Conservation (phyloP, 2,797 vertebrate species). For the Bryconaethiops microstoma region DNA sequence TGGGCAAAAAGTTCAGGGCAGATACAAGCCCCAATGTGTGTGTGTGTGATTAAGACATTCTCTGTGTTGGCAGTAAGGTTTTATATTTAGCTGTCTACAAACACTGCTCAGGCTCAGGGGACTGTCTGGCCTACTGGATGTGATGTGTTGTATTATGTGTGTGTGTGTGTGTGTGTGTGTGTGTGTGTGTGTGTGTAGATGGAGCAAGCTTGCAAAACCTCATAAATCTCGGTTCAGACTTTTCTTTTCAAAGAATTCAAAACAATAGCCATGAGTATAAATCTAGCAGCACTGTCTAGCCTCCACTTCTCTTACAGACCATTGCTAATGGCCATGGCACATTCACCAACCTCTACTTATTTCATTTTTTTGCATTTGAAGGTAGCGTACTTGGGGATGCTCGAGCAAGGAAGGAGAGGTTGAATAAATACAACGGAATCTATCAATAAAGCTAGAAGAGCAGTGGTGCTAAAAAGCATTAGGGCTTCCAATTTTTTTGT, state of each 20-base stretch:
- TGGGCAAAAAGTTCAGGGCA: neutral
- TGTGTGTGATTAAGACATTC: conserved; percentile 66
- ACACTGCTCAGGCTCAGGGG: conserved; percentile 55
- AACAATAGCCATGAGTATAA: conserved; percentile 75
- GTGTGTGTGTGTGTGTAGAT: conserved; percentile 32
- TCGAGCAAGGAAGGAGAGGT: neutral
- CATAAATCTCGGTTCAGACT: conserved; percentile 63
- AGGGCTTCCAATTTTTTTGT: no score
- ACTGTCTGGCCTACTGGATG: conserved; percentile 57
- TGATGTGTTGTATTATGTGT: conserved; percentile 9
- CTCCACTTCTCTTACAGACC: conserved; percentile 67
- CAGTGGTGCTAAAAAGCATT: no score
- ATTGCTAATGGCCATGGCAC: conserved; percentile 63
- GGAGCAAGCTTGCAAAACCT: conserved; percentile 60
- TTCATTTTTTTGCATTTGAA: conserved; percentile 55
- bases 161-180: conserved; percentile 37
- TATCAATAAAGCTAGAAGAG: neutral
- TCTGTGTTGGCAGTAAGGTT: conserved; percentile 54
- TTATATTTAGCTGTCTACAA: conserved; percentile 62
- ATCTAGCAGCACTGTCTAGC: conserved; percentile 71
- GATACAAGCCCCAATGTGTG: neutral
- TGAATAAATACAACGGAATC: neutral
- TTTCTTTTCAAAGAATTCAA: no score
- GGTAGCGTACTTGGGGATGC: conserved; percentile 1
- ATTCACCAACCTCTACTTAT: conserved; percentile 54